phyloP scores from a whole-genome alignment of 1,140 invertebrate species.

The Papilio aristodemus region DNA sequence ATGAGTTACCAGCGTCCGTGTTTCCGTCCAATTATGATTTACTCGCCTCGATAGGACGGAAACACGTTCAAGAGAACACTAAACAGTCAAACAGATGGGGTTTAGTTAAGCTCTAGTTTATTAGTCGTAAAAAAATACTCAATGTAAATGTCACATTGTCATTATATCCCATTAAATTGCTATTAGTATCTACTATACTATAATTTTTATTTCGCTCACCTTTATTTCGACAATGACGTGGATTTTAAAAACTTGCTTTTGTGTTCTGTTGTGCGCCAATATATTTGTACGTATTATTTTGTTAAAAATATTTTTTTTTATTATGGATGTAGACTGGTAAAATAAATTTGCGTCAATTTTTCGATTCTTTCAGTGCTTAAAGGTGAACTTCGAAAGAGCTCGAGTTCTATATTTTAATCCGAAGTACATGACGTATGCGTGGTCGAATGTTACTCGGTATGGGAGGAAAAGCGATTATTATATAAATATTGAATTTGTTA shows the following conservation, averaged over 20 bases:
- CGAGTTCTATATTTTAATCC: conserved; percentile 38
- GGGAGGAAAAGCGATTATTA: conserved; percentile 42
- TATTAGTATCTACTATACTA: not conserved
- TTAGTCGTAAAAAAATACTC: no score
- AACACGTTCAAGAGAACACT: no score
- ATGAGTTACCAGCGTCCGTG: no score
- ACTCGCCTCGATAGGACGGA: no score
- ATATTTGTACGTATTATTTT: conserved; percentile 21
- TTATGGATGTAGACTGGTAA: no score
- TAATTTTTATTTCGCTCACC: not conserved
- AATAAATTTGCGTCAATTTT: no score
- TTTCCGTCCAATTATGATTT: no score
- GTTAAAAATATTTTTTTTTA: not conserved
- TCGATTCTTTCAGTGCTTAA: conserved; percentile 37
- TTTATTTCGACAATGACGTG: not conserved
- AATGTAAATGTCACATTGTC: not conserved
- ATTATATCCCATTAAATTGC: not conserved
- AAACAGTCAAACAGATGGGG: no score
- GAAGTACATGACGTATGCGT: conserved; percentile 41
- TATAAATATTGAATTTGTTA: conserved; percentile 32
- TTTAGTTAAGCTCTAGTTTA: no score
- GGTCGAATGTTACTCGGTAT: conserved; percentile 38
- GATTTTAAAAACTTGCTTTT: not conserved
- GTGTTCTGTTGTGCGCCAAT: not conserved
- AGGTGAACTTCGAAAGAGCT: conserved; percentile 43